Percentiles rank a stretch among this genome's conserved stretches.
These are phyloP conservation scores for Squalus acanthias DNA, from an alignment of 2,797 vertebrate species.

Conservation along the genomic window DNA sequence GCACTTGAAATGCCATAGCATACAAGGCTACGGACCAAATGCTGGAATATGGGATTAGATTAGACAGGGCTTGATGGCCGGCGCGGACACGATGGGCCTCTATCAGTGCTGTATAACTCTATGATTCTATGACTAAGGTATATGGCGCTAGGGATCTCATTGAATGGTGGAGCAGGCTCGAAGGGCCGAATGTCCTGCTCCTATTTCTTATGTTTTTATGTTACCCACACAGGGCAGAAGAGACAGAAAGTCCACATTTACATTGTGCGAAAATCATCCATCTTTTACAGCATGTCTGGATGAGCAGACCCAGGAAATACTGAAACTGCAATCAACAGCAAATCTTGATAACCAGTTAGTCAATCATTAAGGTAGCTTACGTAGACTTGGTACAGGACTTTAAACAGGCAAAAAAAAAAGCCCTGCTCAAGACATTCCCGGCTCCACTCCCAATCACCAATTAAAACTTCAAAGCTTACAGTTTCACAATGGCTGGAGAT, in stretches of 20 bases:
- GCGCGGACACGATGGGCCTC: too few species aligned
- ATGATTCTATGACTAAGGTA: too few species aligned
- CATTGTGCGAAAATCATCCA: background rate
- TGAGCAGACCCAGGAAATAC: background rate
- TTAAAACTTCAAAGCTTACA: background rate
- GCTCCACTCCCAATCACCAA: background rate
- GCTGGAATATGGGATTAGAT: too few species aligned
- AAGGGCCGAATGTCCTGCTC: too few species aligned
- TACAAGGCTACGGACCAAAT: too few species aligned
- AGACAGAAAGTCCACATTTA: background rate
- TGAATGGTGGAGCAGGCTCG: too few species aligned
- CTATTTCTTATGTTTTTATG: too few species aligned
- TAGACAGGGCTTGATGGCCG: too few species aligned
- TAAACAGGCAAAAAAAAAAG: background rate
- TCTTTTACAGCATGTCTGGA: background rate
- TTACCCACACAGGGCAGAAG: background rate
- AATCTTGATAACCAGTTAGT: background rate
- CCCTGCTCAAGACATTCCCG: background rate
- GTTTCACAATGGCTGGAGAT: background rate
- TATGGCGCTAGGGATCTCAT: too few species aligned
- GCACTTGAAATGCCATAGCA: too few species aligned
- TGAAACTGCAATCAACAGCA: background rate
- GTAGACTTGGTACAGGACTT: background rate
- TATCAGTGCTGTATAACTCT: too few species aligned
- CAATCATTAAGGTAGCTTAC: background rate